Evolutionary conservation across 2,797 vertebrate species (phyloP).

Genomic region (Rhabdomys pumilio): DNA sequence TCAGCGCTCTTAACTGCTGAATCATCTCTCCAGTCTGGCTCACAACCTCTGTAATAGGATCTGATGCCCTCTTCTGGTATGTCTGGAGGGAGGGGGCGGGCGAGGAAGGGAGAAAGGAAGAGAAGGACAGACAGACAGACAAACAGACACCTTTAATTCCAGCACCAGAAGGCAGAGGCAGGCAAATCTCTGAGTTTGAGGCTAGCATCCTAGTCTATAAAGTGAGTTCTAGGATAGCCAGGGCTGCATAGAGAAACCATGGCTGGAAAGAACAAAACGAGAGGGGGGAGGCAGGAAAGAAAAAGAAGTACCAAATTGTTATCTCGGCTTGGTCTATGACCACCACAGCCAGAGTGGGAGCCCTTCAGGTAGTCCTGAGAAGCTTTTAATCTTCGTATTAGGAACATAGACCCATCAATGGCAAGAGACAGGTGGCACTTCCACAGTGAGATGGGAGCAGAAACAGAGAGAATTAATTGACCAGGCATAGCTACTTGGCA

Average conservation of each 20-base stretch:
- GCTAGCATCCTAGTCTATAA: background rate
- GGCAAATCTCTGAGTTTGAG: background rate
- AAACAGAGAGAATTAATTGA: background rate
- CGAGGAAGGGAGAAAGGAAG: rapidly evolving
- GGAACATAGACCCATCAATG: background rate
- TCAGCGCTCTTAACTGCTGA: too few species aligned
- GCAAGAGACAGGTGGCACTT: background rate
- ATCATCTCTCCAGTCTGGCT: too few species aligned
- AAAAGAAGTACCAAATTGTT: background rate
- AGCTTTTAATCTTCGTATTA: background rate
- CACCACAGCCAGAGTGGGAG: background rate
- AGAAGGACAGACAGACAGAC: too few species aligned
- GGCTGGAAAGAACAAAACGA: background rate
- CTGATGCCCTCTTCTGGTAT: too few species aligned
- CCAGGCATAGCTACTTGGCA: background rate
- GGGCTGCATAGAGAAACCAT: background rate
- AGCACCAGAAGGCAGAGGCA: background rate
- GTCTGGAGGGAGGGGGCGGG: background rate
- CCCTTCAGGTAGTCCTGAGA: background rate
- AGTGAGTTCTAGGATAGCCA: background rate
- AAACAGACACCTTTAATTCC: background rate
- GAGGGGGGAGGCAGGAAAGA: background rate
- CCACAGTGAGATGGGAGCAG: background rate
- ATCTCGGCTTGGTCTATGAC: background rate
- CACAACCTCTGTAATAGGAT: too few species aligned